Base-by-base conservation (phyloP, 2,888 invertebrate genomes). In the Crossocerus cetratus region DNA sequence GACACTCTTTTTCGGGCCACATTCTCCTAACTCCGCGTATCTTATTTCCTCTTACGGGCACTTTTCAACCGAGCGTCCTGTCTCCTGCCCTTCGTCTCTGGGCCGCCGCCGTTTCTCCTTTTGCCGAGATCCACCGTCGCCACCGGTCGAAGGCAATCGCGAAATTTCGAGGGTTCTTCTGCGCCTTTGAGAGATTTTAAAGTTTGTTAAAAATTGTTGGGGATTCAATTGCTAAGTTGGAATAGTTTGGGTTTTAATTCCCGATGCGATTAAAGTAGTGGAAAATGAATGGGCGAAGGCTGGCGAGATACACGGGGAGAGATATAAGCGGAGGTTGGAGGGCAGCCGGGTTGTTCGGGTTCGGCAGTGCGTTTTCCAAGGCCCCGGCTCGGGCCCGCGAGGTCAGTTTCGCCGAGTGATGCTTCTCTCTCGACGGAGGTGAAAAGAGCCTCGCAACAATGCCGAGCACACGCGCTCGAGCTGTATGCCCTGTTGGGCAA, bases 381-480 rank as follows among this genome's bases (percentile, higher is more conserved):
- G 81, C 56, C 80, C 63, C 72, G 58, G 14, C 74, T 69, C 68
- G 60, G 74, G 43, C 68, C 63, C 82, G 77, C 79, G 84, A 81
- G 84, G 82, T 84, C 84, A 84, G 67, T 78, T 70, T 71, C 72
- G 59, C 74, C 66, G 79, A 80, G 23, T 74, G 82, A 80, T 83
- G 83, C 76, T 76, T 83, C 82, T 32, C 32, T 81, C 82, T 84
- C 72, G n/a, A n/a, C 32, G 83, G 76, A 54, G 57, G 73, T 85
- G 81, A 85, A 86, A 81, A 81, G 83, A 81, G 81, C 60, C 72
- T 72, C 76, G 72, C 75, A 80, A 83, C 84, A 82, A 80, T 84
- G 76, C 76, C 80, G 70, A 64, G 61, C 61, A 71, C 65, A 74
- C 65, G 68, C 62, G 69, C 68, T 62, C 54, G 60, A 69, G 60